Percentiles rank a stretch among this genome's conserved stretches.
Evolutionary conservation across 2,113 vertebrate species (phyloP).

Genomic region (Uria aalge): DNA sequence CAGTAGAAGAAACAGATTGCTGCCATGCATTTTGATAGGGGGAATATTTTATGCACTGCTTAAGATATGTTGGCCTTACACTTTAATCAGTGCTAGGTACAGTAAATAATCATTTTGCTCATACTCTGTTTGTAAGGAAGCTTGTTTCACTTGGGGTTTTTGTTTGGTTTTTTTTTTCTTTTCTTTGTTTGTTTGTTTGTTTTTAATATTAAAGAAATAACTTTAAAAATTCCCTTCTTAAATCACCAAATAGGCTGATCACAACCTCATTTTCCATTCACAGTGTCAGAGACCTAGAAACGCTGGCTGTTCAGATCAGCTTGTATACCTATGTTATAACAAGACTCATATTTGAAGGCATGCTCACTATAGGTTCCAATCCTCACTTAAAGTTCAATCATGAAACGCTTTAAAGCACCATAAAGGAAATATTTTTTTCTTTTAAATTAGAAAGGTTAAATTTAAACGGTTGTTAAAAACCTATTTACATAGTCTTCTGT

Average conservation of each 20-base stretch:
- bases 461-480: slow-evolving; percentile 18
- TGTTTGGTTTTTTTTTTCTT: not conserved
- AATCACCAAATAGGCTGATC: not conserved
- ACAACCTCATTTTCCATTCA: not conserved
- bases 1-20: not conserved
- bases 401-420: not conserved
- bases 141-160: not conserved
- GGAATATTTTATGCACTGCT: not conserved
- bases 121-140: not conserved
- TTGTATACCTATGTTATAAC: not conserved
- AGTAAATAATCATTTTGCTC: not conserved
- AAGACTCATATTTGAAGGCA: not conserved
- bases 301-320: not conserved
- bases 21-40: not conserved
- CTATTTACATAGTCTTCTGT: not conserved
- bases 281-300: not conserved
- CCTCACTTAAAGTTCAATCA: not conserved
- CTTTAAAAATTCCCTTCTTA: not conserved
- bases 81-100: not conserved
- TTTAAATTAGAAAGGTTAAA: slow-evolving; percentile 15
- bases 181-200: not conserved
- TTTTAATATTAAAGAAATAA: not conserved
- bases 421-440: not conserved
- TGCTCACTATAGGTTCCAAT: not conserved
- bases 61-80: not conserved